Base-by-base conservation (phyloP, 2,888 invertebrate genomes). In the Polyommatus icarus region DNA sequence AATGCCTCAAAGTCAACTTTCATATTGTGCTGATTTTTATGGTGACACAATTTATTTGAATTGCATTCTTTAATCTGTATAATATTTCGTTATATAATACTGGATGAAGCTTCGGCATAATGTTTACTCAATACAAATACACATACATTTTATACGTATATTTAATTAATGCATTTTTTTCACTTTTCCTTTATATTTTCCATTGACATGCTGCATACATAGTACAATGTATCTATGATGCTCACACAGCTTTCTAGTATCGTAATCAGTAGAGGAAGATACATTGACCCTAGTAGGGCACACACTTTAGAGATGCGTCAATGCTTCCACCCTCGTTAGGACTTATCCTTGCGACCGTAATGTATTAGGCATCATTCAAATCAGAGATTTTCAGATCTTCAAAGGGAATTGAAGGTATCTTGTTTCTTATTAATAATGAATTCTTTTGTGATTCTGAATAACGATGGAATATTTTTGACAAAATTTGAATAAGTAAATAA, bases 391-490 rank as follows among this genome's bases (percentile, higher is more conserved):
- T 67, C 20, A 20, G 61, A 24, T 12, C 67, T 67, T 67, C 67
- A 67, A 67, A 67, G 67, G 32, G 67, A 67, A 67, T 67, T 29
- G 67, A 67, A 67, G 67, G 67, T 29, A 67, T 67, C 67, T 20
- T 29, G 29, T 32, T 29, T 15, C 67, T 67, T 15, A 67, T 32
- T 32, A 67, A 67, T 67, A 67, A 67, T 32, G 67, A 67, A 67
- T 29, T 67, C 29, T 67, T 67, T 67, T 67, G 67, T 67, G 15
- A 67, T 29, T 67, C 15, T 67, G 15, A 15, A 54, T 54, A 18
- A 18, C 18, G 67, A 10, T 20, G 67, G 2, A 67, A 67, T 67
- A 67, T 32, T 67, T 67, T 32, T 29, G 15, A 32, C 18, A 67
- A 67, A 67, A 67, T 32, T 5, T 67, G 46, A 46, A 46, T 46